These are phyloP conservation scores for Cebus imitator DNA, from an alignment of 2,113 vertebrate genomes.

Conservation along the genomic window DNA sequence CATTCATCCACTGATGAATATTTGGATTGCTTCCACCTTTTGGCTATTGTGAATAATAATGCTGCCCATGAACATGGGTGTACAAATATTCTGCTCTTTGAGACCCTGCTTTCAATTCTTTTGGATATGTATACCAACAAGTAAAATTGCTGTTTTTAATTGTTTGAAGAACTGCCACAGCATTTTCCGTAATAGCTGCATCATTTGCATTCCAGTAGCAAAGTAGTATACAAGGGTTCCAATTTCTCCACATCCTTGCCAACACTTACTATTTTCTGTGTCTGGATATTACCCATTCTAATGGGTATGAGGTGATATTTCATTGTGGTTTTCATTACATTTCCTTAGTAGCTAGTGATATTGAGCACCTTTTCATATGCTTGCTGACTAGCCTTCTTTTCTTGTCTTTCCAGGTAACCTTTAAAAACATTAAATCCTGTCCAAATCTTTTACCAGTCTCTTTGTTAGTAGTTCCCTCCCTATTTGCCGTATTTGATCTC, in stretches of 20 bases:
- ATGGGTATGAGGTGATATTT: background rate
- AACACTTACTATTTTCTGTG: background rate
- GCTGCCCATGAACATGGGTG: background rate
- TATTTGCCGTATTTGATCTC: background rate
- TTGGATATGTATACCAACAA: background rate
- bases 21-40: background rate
- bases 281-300: background rate
- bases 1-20: background rate
- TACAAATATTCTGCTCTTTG: background rate
- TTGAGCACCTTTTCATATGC: background rate
- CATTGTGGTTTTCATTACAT: background rate
- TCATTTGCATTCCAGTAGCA: background rate
- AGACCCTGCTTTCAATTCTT: background rate
- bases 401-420: background rate
- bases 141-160: background rate
- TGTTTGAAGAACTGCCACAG: background rate
- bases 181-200: background rate
- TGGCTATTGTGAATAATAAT: background rate
- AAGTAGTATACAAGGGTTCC: background rate
- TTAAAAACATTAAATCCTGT: slow-evolving; percentile 7
- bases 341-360: background rate
- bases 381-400: background rate
- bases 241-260: background rate
- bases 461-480: background rate
- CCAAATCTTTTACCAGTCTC: background rate